Evolutionary conservation across 1,140 invertebrate genomes (phyloP).

Genomic region (Halesus radiatus): DNA sequence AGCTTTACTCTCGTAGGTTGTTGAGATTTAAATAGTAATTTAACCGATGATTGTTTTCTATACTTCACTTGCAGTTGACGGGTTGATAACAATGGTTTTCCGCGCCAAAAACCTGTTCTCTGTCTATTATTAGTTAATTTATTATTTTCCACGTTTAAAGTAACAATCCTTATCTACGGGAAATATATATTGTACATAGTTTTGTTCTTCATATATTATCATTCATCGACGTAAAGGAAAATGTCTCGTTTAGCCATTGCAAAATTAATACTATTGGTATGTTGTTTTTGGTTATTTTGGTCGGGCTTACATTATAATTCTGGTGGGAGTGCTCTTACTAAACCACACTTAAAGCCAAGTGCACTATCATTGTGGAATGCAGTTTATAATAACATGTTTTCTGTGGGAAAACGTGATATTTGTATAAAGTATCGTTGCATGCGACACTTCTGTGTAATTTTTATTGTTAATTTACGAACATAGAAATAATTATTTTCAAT

Average conservation of each 20-base stretch:
- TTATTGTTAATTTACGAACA: no score
- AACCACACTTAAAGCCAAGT: no score
- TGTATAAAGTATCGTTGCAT: background rate
- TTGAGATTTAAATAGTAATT: constrained; percentile 2
- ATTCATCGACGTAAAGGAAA: background rate
- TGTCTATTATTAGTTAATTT: no score
- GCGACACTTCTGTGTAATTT: background rate
- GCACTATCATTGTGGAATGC: no score
- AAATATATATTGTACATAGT: no score
- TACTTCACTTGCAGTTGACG: background rate
- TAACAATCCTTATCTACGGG: no score
- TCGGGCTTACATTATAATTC: background rate
- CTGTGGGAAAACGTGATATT: background rate
- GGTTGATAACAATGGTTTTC: background rate
- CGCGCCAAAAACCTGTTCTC: background rate
- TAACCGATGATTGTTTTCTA: background rate
- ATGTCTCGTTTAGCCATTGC: constrained; percentile 15
- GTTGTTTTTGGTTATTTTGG: background rate
- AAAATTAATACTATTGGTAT: constrained; percentile 9
- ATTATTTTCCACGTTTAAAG: no score
- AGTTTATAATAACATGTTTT: background rate
- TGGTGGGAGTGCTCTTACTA: no score
- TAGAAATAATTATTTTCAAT: no score
- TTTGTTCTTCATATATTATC: no score
- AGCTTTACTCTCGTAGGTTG: constrained; percentile 43